phyloP scores from a whole-genome alignment of 2,797 vertebrate genomes.

The Eutrigla gurnardus region DNA sequence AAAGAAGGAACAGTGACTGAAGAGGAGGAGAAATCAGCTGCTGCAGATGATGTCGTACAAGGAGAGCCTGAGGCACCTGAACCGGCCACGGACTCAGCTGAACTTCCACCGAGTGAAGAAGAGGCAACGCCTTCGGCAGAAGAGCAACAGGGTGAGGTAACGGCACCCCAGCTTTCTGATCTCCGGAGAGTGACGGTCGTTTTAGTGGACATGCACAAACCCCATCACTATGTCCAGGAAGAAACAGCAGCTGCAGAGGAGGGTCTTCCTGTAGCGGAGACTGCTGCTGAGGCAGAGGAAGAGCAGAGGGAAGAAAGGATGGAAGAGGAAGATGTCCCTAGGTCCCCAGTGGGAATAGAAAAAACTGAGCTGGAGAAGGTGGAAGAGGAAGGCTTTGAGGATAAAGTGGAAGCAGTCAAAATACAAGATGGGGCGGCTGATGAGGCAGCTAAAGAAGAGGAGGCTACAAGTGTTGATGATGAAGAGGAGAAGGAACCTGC shows the following conservation, averaged over 20 bases:
- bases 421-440: neutral
- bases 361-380: too few species aligned
- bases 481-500: slow-evolving; percentile 58
- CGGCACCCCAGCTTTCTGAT: neutral
- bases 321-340: neutral
- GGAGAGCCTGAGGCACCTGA: neutral
- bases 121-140: neutral
- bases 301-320: neutral
- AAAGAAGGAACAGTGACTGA: neutral
- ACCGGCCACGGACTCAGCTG: neutral
- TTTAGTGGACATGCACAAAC: slow-evolving; percentile 45
- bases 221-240: neutral
- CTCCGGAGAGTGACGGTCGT: slow-evolving; percentile 39
- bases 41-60: slow-evolving; percentile 3
- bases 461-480: neutral
- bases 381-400: neutral
- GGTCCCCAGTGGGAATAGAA: neutral
- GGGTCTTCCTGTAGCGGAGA: neutral
- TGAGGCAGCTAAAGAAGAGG: neutral
- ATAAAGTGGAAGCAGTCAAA: neutral
- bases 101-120: neutral
- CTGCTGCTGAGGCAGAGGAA: neutral
- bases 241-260: neutral
- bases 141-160: slow-evolving; percentile 7
- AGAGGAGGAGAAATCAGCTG: neutral